phyloP scores from a whole-genome alignment of 2,113 vertebrate species.

The Carassius carassius region DNA sequence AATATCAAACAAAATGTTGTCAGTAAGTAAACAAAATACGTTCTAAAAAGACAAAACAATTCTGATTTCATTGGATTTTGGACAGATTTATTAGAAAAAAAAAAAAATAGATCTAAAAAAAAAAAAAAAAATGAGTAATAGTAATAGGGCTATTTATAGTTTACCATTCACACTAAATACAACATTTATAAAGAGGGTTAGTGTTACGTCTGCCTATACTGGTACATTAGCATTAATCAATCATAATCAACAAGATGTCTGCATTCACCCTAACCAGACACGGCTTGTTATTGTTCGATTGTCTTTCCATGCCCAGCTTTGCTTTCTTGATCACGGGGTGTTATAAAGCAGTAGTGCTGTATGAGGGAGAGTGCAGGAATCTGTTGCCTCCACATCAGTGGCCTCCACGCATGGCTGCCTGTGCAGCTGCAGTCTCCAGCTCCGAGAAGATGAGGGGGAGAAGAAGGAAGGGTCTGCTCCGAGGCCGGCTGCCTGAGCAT shows the following conservation, averaged over 20 bases:
- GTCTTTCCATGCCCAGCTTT: neutral
- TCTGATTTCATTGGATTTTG: neutral
- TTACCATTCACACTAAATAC: slow-evolving; percentile 45
- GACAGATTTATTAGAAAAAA: neutral
- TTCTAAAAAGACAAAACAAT: neutral
- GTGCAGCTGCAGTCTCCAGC: slow-evolving; percentile 45
- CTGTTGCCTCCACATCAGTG: slow-evolving; percentile 47
- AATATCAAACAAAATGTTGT: neutral
- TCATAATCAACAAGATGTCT: neutral
- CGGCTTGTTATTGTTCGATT: neutral
- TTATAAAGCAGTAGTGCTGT: neutral
- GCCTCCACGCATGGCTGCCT: slow-evolving; percentile 45
- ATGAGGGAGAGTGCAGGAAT: slow-evolving; percentile 6
- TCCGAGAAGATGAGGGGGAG: slow-evolving; percentile 53
- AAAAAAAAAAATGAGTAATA: neutral
- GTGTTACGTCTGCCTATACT: slow-evolving; percentile 1
- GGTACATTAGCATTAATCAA: neutral
- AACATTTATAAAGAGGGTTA: slow-evolving; percentile 51
- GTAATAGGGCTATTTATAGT: no score
- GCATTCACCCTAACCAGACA: neutral
- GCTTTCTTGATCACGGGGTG: slow-evolving; percentile 7
- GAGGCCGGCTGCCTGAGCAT: slow-evolving; percentile 40
- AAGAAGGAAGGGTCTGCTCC: slow-evolving; percentile 47
- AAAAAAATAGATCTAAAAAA: neutral
- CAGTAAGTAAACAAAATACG: neutral